Base-by-base conservation (phyloP, 2,888 invertebrate species). In the Microctonus aethiopoides region DNA sequence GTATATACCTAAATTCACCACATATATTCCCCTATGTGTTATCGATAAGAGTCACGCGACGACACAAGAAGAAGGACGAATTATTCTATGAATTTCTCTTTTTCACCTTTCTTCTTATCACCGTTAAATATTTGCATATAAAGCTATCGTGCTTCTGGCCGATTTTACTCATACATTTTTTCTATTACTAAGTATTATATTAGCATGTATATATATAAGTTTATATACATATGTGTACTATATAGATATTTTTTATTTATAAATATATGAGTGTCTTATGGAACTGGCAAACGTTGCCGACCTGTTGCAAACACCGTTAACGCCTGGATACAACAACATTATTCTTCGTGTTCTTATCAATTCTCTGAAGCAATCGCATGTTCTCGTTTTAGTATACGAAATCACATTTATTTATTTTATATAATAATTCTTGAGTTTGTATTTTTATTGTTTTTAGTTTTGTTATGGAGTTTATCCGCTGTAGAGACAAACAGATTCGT, bases 31-130 rank as follows among this genome's bases (percentile, higher is more conserved):
- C 11, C n/a, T n/a, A n/a, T n/a, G 56, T 71, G 67, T 75, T 77
- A 76, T 77, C 77, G 78, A 78, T 79, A 77, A 77, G 72, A 77
- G 79, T 78, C 78, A 79, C 78, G 79, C 79, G 78, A 79, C 74
- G 29, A 29, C 29, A 29, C 7, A 29, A 29, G 59, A 60, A 72
- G 71, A 75, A 72, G 70, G 64, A 76, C 73, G 74, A 73, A 74
- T 74, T 74, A 75, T 72, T 71, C 66, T 67, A 41, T 70, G 74
- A 72, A 76, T 76, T 76, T 75, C 75, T 76, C 75, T 75, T 75
- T 64, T 73, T 72, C 74, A 73, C 75, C 74, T 72, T 67, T n/a
- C 71, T 24, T 51, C 56, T 75, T 75, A 75, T 75, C 75, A 72
- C 75, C 72, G 74, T 75, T 75, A 75, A 70, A 22, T 29, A 60